Evolutionary conservation across 1,140 invertebrate species (phyloP).

Genomic region (Antheraea pernyi): DNA sequence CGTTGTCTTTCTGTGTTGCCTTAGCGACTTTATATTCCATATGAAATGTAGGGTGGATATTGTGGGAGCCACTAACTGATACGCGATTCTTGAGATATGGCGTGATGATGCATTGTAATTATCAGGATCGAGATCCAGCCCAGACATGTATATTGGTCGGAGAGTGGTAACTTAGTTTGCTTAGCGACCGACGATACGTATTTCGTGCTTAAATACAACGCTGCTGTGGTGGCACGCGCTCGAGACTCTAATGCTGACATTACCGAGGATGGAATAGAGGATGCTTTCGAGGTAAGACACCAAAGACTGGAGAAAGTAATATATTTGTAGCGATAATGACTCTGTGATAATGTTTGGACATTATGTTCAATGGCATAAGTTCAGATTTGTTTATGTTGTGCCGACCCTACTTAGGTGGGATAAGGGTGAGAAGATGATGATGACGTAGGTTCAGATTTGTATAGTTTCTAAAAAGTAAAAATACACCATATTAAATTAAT

Average conservation of each 20-base stretch:
- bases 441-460: too few species aligned
- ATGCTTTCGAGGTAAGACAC: slow-evolving; percentile 93
- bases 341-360: too few species aligned
- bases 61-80: too few species aligned
- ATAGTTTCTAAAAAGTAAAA: too few species aligned
- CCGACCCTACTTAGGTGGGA: too few species aligned
- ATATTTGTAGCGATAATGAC: too few species aligned
- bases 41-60: not conserved
- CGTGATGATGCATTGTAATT: not conserved
- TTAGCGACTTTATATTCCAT: not conserved
- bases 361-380: too few species aligned
- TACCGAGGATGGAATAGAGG: slow-evolving; percentile 97
- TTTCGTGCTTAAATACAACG: slow-evolving; percentile 95
- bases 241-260: slow-evolving; percentile 86
- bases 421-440: too few species aligned
- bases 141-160: slow-evolving; percentile 97
- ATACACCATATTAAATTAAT: too few species aligned
- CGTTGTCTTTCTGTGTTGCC: not conserved
- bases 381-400: too few species aligned
- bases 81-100: too few species aligned
- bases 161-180: slow-evolving; percentile 96
- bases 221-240: slow-evolving; percentile 87
- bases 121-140: slow-evolving; percentile 94
- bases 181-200: slow-evolving; percentile 98
- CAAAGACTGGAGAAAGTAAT: too few species aligned